These are phyloP conservation scores for Drosophila sproati DNA, from an alignment of 1,140 invertebrate genomes.

Conservation along the genomic window DNA sequence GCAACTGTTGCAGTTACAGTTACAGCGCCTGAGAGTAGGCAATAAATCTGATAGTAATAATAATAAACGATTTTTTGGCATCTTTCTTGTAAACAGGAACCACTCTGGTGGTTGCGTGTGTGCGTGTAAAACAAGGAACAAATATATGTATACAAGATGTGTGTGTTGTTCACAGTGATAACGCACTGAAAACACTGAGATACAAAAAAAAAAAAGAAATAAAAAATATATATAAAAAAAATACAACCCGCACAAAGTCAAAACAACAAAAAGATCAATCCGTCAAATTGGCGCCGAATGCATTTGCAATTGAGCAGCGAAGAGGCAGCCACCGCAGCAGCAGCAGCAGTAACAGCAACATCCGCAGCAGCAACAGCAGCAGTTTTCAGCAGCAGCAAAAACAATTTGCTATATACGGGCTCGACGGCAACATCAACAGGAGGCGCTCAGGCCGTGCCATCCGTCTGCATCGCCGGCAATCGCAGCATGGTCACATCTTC, in stretches of 20 bases:
- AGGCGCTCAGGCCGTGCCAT: constrained; percentile 13
- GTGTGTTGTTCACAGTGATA: constrained; percentile 11
- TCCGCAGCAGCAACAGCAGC: neutral
- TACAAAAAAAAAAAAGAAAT: neutral
- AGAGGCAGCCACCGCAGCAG: constrained; percentile 34
- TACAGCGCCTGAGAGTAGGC: constrained; percentile 46
- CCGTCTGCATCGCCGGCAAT: constrained; percentile 29
- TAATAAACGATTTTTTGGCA: constrained; percentile 6
- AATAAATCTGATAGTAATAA: neutral
- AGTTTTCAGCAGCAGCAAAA: constrained; percentile 31
- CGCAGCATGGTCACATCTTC: constrained; percentile 73
- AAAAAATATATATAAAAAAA: neutral
- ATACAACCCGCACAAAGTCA: constrained; percentile 21
- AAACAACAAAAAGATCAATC: neutral
- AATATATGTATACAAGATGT: neutral
- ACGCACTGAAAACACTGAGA: constrained; percentile 11
- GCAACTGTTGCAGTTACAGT: constrained; percentile 5
- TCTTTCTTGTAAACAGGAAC: too few relatives aligned
- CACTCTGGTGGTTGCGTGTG: constrained; percentile 2
- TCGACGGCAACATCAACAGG: constrained; percentile 45
- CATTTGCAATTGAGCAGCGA: constrained; percentile 66
- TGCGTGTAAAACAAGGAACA: neutral
- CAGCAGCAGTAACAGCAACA: constrained; percentile 16
- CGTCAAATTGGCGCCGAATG: constrained; percentile 63
- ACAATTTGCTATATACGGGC: neutral